Evolutionary conservation across 2,113 vertebrate species (phyloP), one percentile per base, ranked within the genome.

Genomic region (Brachyhypopomus gauderio): DNA sequence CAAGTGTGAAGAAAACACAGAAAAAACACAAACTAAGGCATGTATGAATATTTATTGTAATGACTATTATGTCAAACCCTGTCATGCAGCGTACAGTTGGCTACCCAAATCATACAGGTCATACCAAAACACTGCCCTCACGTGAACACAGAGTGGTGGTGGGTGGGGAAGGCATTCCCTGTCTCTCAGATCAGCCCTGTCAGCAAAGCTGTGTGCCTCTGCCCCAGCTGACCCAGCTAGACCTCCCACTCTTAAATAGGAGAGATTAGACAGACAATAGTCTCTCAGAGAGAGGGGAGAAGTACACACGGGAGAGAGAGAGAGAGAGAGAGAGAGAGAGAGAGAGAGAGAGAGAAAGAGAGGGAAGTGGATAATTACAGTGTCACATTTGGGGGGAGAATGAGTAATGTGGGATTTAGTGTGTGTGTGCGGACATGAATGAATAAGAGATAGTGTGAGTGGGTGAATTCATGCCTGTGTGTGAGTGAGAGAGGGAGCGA

Each of bases 181-280:
- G 58, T 58, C 60, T 80, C 72, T 80, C 25, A 64, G 41, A 73
- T n/a, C 27, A 59, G 17, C n/a, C 0, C 30, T 30, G 70, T 73
- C 59, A 55, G 70, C 25, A 36, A 38, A 30, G 36, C 58, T 72
- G 72, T 79, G 56, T 72, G 67, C 58, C 62, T 9, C 59, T 27
- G 38, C 19, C 41, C 48, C 38, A 17, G 69, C 16, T 79, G 77
- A 79, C 66, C 77, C 8, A 3, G 22, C 78, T 17, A 63, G 60
- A 20, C 58, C 69, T 48, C 11, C 12, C 11, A 60, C 56, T 63
- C 56, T 79, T 72, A 79, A 60, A 59, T 30, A 58, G 27, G 30
- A 34, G 3, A 27, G 11, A 41, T 41, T 4, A 25, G 23, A 9
- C 25, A 30, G 11, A 66, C 27, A 66, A 66, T 66, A 30, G 63